Conservation (phyloP, 2,888 invertebrate genomes). For the Coleophora deauratella region DNA sequence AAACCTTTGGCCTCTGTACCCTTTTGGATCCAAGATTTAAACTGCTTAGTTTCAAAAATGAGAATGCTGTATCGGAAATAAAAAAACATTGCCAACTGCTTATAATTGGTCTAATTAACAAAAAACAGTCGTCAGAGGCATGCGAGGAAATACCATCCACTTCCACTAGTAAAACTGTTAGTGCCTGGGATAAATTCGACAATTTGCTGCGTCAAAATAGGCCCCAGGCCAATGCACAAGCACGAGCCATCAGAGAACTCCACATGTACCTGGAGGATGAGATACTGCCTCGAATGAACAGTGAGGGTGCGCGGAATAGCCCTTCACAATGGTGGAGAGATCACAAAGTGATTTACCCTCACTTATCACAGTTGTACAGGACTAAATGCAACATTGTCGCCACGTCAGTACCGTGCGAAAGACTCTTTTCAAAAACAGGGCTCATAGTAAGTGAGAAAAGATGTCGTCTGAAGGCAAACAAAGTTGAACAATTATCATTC, state of each 20-base stretch:
- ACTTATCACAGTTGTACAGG: conserved; percentile 3
- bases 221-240: conserved; percentile 11
- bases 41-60: conserved; percentile 7
- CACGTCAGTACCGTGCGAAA: conserved; percentile 13
- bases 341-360: conserved; percentile 10
- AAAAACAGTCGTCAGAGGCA: conserved; percentile 3
- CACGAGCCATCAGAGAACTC: conserved; percentile 10
- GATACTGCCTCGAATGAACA: conserved; percentile 6
- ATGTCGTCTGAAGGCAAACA: background rate
- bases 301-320: conserved; percentile 8
- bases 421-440: conserved; percentile 8
- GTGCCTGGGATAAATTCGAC: conserved; percentile 12
- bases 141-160: background rate
- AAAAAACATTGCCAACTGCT: background rate
- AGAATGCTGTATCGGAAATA: conserved; percentile 6
- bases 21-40: conserved; percentile 12
- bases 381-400: conserved; percentile 12
- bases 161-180: conserved; percentile 3
- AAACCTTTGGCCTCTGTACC: conserved; percentile 8
- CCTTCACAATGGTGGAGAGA: conserved; percentile 13
- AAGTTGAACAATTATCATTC: background rate
- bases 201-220: conserved; percentile 9
- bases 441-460: background rate
- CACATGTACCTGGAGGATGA: conserved; percentile 5
- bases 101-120: conserved; percentile 9